These are phyloP conservation scores for Hemiprocne comata DNA, from an alignment of 2,113 vertebrate species.

Conservation along the genomic window DNA sequence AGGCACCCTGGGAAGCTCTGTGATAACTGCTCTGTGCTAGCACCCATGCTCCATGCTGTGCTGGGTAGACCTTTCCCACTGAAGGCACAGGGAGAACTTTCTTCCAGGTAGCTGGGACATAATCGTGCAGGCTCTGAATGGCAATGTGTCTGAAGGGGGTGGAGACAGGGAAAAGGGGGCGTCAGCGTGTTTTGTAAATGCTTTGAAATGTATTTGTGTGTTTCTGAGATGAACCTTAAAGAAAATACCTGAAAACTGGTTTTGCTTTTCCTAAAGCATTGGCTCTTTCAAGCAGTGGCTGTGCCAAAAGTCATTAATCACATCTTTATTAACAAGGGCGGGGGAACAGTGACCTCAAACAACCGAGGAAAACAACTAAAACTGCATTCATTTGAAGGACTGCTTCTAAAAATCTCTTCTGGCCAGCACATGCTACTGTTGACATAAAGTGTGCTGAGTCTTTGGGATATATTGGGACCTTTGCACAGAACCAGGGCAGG, in stretches of 20 bases:
- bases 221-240: constrained; percentile 60
- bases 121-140: constrained; percentile 40
- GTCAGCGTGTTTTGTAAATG: constrained; percentile 45
- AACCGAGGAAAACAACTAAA: constrained; percentile 74
- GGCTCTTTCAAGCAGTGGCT: constrained; percentile 50
- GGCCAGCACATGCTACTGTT: neutral
- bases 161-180: constrained; percentile 5
- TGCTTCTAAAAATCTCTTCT: neutral
- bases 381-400: constrained; percentile 32
- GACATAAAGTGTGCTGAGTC: fast-evolving
- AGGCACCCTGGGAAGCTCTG: neutral
- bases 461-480: neutral
- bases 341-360: constrained; percentile 75
- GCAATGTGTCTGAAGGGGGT: constrained; percentile 3
- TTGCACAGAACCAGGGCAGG: neutral
- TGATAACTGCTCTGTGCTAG: neutral
- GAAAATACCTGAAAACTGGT: constrained; percentile 74
- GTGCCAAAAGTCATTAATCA: constrained; percentile 80
- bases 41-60: fast-evolving
- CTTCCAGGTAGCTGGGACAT: constrained; percentile 47
- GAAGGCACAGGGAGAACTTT: constrained; percentile 31
- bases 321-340: constrained; percentile 72
- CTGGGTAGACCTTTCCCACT: neutral
- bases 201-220: constrained; percentile 71
- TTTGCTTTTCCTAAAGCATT: constrained; percentile 66